Evolutionary conservation across 2,797 vertebrate species (phyloP).

Genomic region (Parotocinclus haroldoi): DNA sequence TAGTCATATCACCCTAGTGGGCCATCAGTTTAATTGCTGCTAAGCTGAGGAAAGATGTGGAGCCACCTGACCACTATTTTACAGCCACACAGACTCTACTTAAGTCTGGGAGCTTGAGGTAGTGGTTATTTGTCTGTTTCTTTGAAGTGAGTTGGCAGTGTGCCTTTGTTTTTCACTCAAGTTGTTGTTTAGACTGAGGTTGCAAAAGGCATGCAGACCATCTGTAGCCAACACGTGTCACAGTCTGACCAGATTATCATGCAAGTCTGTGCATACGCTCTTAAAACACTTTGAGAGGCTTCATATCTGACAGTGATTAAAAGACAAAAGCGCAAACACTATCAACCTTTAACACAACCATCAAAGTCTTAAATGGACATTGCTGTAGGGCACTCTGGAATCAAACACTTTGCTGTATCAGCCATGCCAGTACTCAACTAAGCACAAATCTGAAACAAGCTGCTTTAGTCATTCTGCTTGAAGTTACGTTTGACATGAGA

Average conservation of each 20-base stretch:
- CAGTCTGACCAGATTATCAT: conserved; percentile 8
- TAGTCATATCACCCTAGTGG: not conserved
- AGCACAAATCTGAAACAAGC: not conserved
- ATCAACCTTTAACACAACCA: conserved; percentile 19
- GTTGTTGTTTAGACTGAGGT: conserved; percentile 27
- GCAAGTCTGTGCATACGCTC: conserved; percentile 2
- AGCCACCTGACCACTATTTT: conserved; percentile 51
- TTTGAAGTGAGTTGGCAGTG: conserved; percentile 19
- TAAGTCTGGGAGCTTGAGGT: not conserved
- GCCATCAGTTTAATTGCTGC: too few relatives aligned
- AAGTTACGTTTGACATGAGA: too few relatives aligned
- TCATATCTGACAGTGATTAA: not conserved
- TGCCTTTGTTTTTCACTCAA: conserved; percentile 17
- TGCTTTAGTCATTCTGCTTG: not conserved
- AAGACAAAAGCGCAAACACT: conserved; percentile 31
- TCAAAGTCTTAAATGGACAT: conserved; percentile 4
- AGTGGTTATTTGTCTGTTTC: not conserved
- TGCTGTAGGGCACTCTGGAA: not conserved
- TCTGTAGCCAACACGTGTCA: conserved; percentile 7
- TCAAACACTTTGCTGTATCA: not conserved
- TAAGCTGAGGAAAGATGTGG: conserved; percentile 31
- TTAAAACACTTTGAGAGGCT: conserved; percentile 15
- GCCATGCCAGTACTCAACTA: not conserved
- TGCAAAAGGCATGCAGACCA: conserved; percentile 3
- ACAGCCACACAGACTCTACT: conserved; percentile 3